Percentiles rank a stretch among this genome's conserved stretches.
Conservation (phyloP, 2,797 vertebrate species). For the Arnoldichthys spilopterus region DNA sequence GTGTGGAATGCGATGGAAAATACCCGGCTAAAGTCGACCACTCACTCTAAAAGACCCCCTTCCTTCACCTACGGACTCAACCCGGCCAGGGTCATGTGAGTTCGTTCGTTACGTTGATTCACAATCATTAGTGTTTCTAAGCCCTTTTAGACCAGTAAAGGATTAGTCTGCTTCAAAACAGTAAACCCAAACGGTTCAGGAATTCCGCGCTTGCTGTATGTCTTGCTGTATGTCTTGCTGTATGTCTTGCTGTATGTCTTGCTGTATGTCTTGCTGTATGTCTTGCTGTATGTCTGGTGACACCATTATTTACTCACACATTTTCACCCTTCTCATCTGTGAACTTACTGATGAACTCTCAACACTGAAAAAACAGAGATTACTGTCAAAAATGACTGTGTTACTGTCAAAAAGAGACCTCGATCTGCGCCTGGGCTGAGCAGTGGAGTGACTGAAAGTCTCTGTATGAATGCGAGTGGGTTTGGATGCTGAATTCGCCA, state of each 20-base stretch:
- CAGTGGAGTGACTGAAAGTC: slow-evolving; percentile 24
- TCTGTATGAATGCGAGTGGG: slow-evolving; percentile 47
- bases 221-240: too few species aligned
- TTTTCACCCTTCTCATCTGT: neutral
- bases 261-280: too few species aligned
- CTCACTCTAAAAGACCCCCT: slow-evolving; percentile 22
- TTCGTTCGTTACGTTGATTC: neutral
- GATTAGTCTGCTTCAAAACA: too few species aligned
- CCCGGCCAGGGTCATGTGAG: neutral
- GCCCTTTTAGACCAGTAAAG: neutral
- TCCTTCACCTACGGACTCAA: neutral
- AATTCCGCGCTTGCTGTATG: too few species aligned
- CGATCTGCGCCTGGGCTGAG: neutral
- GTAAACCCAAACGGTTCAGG: too few species aligned
- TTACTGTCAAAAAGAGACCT: slow-evolving; percentile 40
- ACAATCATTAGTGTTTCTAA: neutral
- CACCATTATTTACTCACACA: neutral
- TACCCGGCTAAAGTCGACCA: slow-evolving; percentile 44
- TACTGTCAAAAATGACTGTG: neutral
- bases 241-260: too few species aligned
- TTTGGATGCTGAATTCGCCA: slow-evolving; percentile 26
- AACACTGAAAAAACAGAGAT: neutral
- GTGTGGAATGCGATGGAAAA: slow-evolving; percentile 38
- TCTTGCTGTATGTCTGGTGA: too few species aligned
- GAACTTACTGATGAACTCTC: neutral